Percentiles rank a stretch among this genome's conserved stretches.
Conservation (phyloP, 2,113 vertebrate species). For the Cyprinodon variegatus region DNA sequence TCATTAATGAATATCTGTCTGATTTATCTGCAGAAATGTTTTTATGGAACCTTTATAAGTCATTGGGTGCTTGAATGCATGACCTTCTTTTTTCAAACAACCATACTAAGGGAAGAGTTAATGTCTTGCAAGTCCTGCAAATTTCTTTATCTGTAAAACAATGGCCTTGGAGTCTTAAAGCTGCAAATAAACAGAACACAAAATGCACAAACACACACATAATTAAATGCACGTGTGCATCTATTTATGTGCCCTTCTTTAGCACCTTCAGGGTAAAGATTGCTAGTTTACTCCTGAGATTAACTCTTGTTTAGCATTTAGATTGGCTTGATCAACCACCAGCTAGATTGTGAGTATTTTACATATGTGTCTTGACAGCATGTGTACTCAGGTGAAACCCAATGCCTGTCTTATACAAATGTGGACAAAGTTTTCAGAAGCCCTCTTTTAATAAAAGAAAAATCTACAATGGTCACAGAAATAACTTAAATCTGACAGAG, state of each 20-base stretch:
- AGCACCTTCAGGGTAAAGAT: slow-evolving; percentile 59
- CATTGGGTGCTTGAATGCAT: not conserved
- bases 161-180: slow-evolving; percentile 16
- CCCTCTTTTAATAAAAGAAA: no score
- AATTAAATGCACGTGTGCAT: slow-evolving; percentile 5
- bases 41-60: not conserved
- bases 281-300: slow-evolving; percentile 66
- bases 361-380: slow-evolving; percentile 21
- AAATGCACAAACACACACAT: slow-evolving; percentile 13
- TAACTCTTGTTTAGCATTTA: slow-evolving; percentile 79
- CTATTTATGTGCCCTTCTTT: slow-evolving; percentile 57
- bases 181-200: slow-evolving; percentile 11
- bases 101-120: not conserved
- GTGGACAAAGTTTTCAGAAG: no score
- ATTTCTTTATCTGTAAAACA: not conserved
- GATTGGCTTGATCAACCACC: slow-evolving; percentile 76
- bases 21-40: not conserved
- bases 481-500: no score
- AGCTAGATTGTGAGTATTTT: slow-evolving; percentile 40
- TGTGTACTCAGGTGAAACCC: slow-evolving; percentile 22
- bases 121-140: not conserved
- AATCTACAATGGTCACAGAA: no score
- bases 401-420: not conserved
- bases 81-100: not conserved
- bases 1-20: not conserved